Evolutionary conservation across 2,888 invertebrate species (phyloP), one percentile per base, ranked within the genome.

Genomic region (Calliphora vomitoria): DNA sequence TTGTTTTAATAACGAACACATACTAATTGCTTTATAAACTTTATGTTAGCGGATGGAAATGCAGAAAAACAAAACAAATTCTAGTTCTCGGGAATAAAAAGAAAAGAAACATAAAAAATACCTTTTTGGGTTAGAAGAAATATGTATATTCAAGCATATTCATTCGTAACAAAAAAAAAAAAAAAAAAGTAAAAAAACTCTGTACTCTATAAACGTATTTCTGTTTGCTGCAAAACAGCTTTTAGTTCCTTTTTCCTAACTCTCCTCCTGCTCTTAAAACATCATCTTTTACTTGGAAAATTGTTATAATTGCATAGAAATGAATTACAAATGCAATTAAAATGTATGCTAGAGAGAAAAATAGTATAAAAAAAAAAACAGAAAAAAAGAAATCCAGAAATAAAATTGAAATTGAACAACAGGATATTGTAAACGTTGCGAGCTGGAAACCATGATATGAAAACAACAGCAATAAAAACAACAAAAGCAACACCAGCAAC

Each of bases 241-340:
- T 76, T 60, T 75, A 47, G 5, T 71, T 82, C 60, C 81, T 81
- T 75, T 58, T 47, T 13, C 35, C 18, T 62, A 18, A 25, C 18
- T 4, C 20, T 20, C 25, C 80, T 82, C 38, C 64, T 35, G n/a
- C 82, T 80, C 71, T 86, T 68, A 62, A 8, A 41, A n/a, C 90
- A 91, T 89, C 89, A 89, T 90, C 89, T 90, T 90, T 89, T 90
- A 88, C 91, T 90, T 88, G 89, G 89, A 91, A 89, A 90, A 82
- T 76, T 88, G 90, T 90, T 89, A 91, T 91, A 91, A 91, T 91
- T 91, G 91, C 91, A 91, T 89, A 89, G 89, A 91, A 92, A 91
- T 91, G 90, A 91, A 91, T 91, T 91, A 90, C 91, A 92, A 91
- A 92, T 92, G 91, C 91, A 91, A 91, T 91, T 91, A 91, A 91